Base-by-base conservation (phyloP, 2,797 vertebrate species). In the Coendou prehensilis region DNA sequence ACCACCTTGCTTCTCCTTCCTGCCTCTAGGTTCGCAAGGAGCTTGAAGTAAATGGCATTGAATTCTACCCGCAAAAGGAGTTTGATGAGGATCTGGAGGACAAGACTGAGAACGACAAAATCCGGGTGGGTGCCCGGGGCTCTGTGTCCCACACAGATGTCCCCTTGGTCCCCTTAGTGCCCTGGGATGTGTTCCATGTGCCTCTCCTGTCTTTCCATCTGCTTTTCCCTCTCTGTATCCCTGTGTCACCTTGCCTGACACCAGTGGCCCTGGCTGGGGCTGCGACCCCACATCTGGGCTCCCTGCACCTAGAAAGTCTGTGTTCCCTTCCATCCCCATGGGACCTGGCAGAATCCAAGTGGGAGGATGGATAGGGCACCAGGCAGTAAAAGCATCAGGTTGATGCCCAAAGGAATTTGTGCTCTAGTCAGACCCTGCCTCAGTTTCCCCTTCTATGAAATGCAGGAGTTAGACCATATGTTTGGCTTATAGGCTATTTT, bases 51-150 rank as follows among this genome's bases (percentile, higher is more conserved):
- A 98, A 99, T 1, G 99, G 99, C 64, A 99, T 99, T 0, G 99
- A 99, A 97, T 99, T 99, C 98, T 99, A 99, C 95, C 99, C 99
- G 4, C 99, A 99, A 98, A 99, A 99, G 97, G 99, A 99, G 97
- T 99, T 99, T 89, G 99, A 99, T 95, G 99, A 99, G 17, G 99
- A 99, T 98, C 98, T 99, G 98, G 99, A 99, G 95, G 99, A 99
- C 98, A 99, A 99, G 98, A 99, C 99, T 20, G 99, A 99, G 97
- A 99, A 99, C 0, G 99, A 99, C 99, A 99, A 99, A 98, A 99
- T 99, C 98, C 99, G 99, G 99, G 99, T 99, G 98, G 97, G 97
- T 96, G 20, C 9, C 2, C 1, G 10, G 54, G 81, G 23, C 45
- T 47, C 57, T 18, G 23, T 6, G 71, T 0, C 2, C 56, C 61